Percentiles rank a stretch among this genome's conserved stretches.
Conservation (phyloP, 2,113 vertebrate genomes). For the Aphyosemion australe region DNA sequence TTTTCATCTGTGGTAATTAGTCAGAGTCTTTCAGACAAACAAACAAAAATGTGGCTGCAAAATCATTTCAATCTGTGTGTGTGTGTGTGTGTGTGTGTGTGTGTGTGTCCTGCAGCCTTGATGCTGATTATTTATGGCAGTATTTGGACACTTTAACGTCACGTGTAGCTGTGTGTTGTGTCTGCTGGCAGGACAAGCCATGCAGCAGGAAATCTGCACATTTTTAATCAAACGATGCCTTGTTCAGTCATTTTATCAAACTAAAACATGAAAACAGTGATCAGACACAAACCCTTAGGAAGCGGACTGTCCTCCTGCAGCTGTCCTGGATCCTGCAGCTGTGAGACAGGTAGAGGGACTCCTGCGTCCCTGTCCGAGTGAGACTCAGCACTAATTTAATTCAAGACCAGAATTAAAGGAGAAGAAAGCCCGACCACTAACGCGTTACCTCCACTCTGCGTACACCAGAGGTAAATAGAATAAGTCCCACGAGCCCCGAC, state of each 20-base stretch:
- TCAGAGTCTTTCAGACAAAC: slow-evolving; percentile 1
- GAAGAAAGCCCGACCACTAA: neutral
- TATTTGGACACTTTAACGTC: slow-evolving; percentile 28
- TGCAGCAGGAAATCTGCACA: neutral
- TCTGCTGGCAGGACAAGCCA: slow-evolving; percentile 10
- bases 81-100: too few species aligned
- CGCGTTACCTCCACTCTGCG: neutral
- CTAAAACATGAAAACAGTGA: too few species aligned
- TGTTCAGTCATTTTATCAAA: neutral
- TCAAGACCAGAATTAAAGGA: too few species aligned
- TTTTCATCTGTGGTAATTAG: slow-evolving; percentile 7
- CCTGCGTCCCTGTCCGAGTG: slow-evolving; percentile 1
- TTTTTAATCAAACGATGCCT: neutral
- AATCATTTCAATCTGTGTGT: too few species aligned
- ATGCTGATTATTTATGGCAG: slow-evolving; percentile 38
- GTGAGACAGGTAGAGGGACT: too few species aligned
- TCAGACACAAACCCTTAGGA: too few species aligned
- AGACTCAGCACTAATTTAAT: too few species aligned
- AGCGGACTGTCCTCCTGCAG: too few species aligned
- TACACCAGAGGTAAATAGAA: neutral
- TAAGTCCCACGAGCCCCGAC: neutral
- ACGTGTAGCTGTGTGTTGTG: slow-evolving; percentile 23
- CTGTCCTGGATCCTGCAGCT: too few species aligned
- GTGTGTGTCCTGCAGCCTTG: slow-evolving; percentile 17
- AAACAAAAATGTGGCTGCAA: too few species aligned